Conservation (phyloP, 2,797 vertebrate genomes). For the Gallirallus australis region DNA sequence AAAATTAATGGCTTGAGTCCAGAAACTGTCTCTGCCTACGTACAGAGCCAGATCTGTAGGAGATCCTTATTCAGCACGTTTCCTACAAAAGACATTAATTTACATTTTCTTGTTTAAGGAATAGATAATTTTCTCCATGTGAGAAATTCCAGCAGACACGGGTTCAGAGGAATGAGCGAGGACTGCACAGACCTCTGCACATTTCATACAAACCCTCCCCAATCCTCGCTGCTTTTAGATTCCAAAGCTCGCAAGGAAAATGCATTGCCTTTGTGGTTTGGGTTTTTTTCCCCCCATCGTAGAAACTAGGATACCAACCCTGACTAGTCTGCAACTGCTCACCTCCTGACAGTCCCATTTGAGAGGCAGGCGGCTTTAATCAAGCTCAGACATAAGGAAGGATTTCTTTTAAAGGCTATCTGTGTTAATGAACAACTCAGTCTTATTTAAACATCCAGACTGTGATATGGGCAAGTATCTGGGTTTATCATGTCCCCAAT, state of each 20-base stretch:
- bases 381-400: not conserved
- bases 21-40: conserved; percentile 47
- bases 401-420: not conserved
- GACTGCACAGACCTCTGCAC: not conserved
- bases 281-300: too few relatives aligned
- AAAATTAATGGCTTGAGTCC: conserved; percentile 46
- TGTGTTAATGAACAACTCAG: conserved; percentile 21
- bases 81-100: conserved; percentile 21
- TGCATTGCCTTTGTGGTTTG: not conserved
- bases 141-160: not conserved
- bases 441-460: conserved; percentile 25
- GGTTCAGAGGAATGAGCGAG: not conserved
- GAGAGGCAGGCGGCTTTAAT: not conserved
- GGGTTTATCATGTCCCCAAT: conserved; percentile 29
- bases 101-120: conserved; percentile 50
- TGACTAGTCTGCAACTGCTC: not conserved
- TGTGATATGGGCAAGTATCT: not conserved
- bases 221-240: not conserved
- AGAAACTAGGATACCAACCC: not conserved
- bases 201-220: not conserved
- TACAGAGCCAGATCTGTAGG: conserved; percentile 10
- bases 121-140: not conserved
- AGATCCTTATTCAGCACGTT: conserved; percentile 40
- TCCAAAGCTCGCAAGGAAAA: not conserved
- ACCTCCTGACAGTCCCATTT: not conserved